phyloP scores from a whole-genome alignment of 2,888 invertebrate species.

The Gonocerus acuteangulatus region DNA sequence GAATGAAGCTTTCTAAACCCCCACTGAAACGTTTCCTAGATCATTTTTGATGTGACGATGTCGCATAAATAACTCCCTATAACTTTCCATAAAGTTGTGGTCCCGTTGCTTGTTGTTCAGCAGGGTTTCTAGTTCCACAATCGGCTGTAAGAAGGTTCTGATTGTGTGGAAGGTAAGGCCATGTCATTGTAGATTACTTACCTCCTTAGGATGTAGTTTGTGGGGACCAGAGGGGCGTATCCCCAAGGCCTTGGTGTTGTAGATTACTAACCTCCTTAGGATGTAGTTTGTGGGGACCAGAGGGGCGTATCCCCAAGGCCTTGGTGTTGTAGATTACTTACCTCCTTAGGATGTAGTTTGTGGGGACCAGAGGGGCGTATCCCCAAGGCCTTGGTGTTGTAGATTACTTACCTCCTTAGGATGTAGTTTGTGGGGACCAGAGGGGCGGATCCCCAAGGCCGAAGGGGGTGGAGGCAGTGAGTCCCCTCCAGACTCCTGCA shows the following conservation, averaged over 20 bases:
- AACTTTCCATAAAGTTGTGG: no score
- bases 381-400: constrained; percentile 30
- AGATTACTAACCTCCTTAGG: constrained; percentile 43
- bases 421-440: constrained; percentile 39
- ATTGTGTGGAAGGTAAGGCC: no score
- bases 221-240: constrained; percentile 37
- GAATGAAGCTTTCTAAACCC: no score
- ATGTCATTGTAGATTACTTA: no score
- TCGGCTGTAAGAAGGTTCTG: no score
- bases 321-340: constrained; percentile 35
- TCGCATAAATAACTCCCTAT: no score
- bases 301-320: constrained; percentile 38
- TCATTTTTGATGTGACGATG: no score
- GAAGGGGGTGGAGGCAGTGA: constrained; percentile 53
- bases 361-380: constrained; percentile 37
- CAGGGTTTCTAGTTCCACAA: no score
- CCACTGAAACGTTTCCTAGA: no score
- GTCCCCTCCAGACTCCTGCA: constrained; percentile 51
- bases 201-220: constrained; percentile 44
- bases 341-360: constrained; percentile 44
- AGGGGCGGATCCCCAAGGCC: constrained; percentile 38
- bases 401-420: constrained; percentile 43
- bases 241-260: constrained; percentile 30
- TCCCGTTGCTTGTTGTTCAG: no score
- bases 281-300: constrained; percentile 39